Percentiles rank a stretch among this genome's conserved stretches.
Conservation (phyloP, 2,113 vertebrate species). For the Rhinoptilus africanus region DNA sequence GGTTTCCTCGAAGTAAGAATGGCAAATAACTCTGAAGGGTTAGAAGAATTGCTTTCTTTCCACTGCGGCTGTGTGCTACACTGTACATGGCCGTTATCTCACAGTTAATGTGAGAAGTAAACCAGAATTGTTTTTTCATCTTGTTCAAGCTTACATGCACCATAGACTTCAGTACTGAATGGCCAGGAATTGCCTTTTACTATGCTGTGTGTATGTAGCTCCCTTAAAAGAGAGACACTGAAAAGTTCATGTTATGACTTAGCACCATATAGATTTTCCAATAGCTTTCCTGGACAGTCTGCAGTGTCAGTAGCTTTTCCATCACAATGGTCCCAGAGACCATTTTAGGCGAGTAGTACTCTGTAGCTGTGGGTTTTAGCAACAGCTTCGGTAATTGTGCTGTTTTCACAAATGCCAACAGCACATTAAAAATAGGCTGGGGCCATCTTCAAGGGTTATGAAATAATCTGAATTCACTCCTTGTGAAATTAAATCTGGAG, state of each 20-base stretch:
- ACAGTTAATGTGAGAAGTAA: slow-evolving; percentile 20
- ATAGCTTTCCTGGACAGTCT: slow-evolving; percentile 57
- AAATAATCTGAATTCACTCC: slow-evolving; percentile 64
- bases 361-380: slow-evolving; percentile 61
- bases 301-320: slow-evolving; percentile 65
- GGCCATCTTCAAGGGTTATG: slow-evolving; percentile 62
- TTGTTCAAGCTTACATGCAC: background rate
- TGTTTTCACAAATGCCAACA: slow-evolving; percentile 63
- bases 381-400: slow-evolving; percentile 57
- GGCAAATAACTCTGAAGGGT: background rate
- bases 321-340: slow-evolving; percentile 49
- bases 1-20: background rate
- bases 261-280: slow-evolving; percentile 51
- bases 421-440: slow-evolving; percentile 64
- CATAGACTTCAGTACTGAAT: background rate
- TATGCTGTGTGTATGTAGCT: background rate
- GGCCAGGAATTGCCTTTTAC: slow-evolving; percentile 4
- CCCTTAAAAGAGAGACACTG: slow-evolving; percentile 26
- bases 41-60: background rate
- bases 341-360: slow-evolving; percentile 46
- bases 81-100: background rate
- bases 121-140: slow-evolving; percentile 8
- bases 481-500: slow-evolving; percentile 66
- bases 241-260: slow-evolving; percentile 47
- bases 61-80: background rate